Evolutionary conservation across 2,113 vertebrate genomes (phyloP), one percentile per base, ranked within the genome.

Genomic region (Notothenia coriiceps): DNA sequence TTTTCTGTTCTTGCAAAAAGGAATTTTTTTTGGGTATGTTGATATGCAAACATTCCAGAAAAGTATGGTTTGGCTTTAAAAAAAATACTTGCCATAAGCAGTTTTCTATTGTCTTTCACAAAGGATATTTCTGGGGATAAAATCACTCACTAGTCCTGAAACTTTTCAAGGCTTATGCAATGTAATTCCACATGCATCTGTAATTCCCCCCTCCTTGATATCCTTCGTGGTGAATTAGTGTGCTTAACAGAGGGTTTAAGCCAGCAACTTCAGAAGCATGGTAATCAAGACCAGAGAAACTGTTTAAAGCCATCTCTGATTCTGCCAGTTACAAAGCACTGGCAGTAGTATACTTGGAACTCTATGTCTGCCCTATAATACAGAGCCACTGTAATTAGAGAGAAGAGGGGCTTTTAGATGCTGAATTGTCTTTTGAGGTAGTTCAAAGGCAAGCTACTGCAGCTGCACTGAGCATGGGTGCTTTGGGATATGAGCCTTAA

Each of bases 371-470:
- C 89, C 85, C 93, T 93, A 83, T 93, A 94, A 94, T 94, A 91
- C 54, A 89, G 72, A 82, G 63, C 69, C 66, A 44, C 61, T 74
- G 78, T 92, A 93, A 94, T 94, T 94, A 93, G 79, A 93, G 91
- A 91, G 87, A 88, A 67, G 74, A 80, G 82, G 77, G 74, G 70
- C 88, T 90, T 91, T 90, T 82, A 91, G 90, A 91, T 83, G 87
- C 82, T 83, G 77, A 93, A 94, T 92, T 93, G 91, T 89, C 88
- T 93, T 93, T 89, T 89, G 81, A 88, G 89, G 86, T 79, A 80
- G 82, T 92, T 94, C 91, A 94, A 94, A 94, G 88, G 57, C 78
- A 79, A 73, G 69, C 72, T 62, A 25, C 13, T 43, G 82, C 86
- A 91, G 90, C 92, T 89, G 86, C 85, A 82, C 29, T 14, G 55